These are phyloP conservation scores for Marmota monax DNA, from an alignment of 2,113 vertebrate genomes.

Conservation along the genomic window DNA sequence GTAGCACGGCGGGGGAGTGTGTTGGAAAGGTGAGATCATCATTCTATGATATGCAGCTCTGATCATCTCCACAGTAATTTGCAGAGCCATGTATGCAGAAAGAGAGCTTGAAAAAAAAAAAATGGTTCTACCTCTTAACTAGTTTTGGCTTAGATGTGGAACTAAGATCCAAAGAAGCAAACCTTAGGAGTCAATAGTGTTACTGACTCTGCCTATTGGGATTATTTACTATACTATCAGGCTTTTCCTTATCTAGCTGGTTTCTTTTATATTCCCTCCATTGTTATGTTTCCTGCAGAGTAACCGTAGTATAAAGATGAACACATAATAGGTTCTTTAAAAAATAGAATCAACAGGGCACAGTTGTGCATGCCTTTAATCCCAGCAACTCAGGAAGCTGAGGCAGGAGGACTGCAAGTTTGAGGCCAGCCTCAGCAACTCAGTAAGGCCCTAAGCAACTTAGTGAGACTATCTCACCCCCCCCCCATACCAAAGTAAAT, in stretches of 20 bases:
- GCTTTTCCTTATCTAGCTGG: not conserved
- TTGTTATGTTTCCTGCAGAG: not conserved
- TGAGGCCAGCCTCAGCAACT: too few relatives aligned
- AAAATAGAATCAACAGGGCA: not conserved
- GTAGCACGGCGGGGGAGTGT: conserved; percentile 3
- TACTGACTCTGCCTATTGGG: not conserved
- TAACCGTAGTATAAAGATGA: conserved; percentile 17
- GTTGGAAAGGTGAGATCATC: conserved; percentile 73
- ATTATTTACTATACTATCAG: not conserved
- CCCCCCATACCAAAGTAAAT: too few relatives aligned
- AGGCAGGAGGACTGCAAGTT: too few relatives aligned
- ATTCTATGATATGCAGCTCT: conserved; percentile 14
- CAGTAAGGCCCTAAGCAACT: too few relatives aligned
- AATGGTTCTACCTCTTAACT: not conserved
- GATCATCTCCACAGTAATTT: conserved; percentile 56
- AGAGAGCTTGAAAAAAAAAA: not conserved
- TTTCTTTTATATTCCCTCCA: not conserved
- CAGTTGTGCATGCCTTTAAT: too few relatives aligned
- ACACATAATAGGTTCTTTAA: conserved; percentile 25
- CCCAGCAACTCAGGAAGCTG: too few relatives aligned
- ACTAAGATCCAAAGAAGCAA: not conserved
- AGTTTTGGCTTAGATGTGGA: not conserved
- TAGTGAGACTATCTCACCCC: too few relatives aligned
- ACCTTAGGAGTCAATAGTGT: not conserved
- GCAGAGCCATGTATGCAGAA: conserved; percentile 1